Conservation (phyloP, 1,140 invertebrate genomes). For the Drosophila pseudoananassae region DNA sequence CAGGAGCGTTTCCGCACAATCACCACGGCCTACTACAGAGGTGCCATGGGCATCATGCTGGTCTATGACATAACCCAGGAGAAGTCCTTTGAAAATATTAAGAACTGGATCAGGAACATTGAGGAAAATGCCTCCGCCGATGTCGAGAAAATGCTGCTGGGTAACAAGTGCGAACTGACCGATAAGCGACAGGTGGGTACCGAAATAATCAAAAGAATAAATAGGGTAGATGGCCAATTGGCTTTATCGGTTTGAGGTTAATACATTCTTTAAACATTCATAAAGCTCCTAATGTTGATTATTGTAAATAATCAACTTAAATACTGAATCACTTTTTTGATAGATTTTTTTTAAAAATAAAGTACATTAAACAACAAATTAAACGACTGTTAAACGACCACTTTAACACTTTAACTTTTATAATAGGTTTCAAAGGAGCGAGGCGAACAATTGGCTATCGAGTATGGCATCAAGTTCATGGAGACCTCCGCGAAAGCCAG, state of each 20-base stretch:
- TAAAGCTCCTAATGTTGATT: too few species aligned
- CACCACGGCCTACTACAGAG: constrained; percentile 98
- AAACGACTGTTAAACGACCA: background rate
- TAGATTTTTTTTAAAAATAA: background rate
- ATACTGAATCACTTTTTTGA: too few species aligned
- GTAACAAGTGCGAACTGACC: constrained; percentile 97
- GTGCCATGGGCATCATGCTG: constrained; percentile 99
- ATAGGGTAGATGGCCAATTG: background rate
- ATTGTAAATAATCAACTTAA: too few species aligned
- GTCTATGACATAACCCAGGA: constrained; percentile 99
- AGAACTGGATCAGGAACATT: constrained; percentile 99
- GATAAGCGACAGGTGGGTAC: constrained; percentile 92
- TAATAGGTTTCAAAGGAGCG: constrained; percentile 88
- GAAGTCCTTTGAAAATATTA: constrained; percentile 99
- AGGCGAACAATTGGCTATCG: constrained; percentile 91
- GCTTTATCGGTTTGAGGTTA: constrained; percentile 11
- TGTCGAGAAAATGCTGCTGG: constrained; percentile 97
- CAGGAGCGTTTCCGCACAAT: constrained; percentile 99
- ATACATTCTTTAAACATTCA: too few species aligned
- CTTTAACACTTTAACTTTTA: background rate
- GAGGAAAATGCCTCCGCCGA: constrained; percentile 97
- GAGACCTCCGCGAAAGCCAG: constrained; percentile 96
- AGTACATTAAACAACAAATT: background rate
- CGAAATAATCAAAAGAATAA: background rate
- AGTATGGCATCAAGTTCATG: constrained; percentile 97